Evolutionary conservation across 2,113 vertebrate genomes (phyloP).

Genomic region (Lepus europaeus): DNA sequence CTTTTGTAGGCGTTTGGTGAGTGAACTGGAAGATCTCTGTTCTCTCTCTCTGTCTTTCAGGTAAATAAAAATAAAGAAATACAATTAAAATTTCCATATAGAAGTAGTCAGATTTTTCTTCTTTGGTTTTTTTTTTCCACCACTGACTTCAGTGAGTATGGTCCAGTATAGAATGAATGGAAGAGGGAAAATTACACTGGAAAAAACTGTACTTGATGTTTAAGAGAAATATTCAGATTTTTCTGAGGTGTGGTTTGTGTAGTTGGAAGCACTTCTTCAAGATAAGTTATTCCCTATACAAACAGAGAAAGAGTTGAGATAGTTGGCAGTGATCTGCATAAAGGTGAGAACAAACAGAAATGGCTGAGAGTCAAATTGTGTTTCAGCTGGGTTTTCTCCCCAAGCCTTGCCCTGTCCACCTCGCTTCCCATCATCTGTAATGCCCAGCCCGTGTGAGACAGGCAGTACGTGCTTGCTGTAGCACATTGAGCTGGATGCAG

Average conservation of each 20-base stretch:
- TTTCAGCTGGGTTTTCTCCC: constrained; percentile 21
- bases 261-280: neutral
- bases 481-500: neutral
- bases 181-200: neutral
- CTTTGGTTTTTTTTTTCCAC: neutral
- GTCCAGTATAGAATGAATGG: constrained; percentile 11
- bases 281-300: neutral
- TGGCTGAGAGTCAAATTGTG: constrained; percentile 12
- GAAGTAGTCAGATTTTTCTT: neutral
- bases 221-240: neutral
- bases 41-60: no score
- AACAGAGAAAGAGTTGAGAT: neutral
- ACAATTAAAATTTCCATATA: neutral
- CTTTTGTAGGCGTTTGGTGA: no score
- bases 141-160: neutral
- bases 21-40: no score
- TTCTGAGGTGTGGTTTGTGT: neutral
- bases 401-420: neutral
- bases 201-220: neutral
- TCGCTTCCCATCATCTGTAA: neutral
- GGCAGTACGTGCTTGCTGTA: neutral
- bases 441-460: neutral
- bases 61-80: no score
- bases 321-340: constrained; percentile 27
- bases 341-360: constrained; percentile 51